Evolutionary conservation across 2,888 invertebrate genomes (phyloP).

Genomic region (Macrophya alboannulata): DNA sequence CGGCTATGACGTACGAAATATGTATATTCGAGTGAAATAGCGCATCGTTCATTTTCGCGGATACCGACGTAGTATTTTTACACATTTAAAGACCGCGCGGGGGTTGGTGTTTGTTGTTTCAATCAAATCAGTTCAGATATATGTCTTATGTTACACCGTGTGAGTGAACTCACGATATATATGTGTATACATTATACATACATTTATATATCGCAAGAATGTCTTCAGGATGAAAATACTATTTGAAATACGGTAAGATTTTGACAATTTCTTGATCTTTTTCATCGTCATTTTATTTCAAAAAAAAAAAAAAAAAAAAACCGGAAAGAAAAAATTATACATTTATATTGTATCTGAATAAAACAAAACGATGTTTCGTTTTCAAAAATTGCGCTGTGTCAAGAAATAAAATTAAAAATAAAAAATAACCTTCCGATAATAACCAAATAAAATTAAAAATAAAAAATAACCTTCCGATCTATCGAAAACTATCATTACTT

Average conservation of each 20-base stretch:
- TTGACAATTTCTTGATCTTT: not conserved
- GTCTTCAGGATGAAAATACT: conserved; percentile 37
- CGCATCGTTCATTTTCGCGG: not conserved
- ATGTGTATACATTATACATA: not conserved
- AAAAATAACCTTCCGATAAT: no score
- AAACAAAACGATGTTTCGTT: no score
- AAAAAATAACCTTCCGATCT: no score
- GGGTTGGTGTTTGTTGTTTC: not conserved
- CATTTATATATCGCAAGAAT: not conserved
- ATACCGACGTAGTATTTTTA: not conserved
- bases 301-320: not conserved
- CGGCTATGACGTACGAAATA: not conserved
- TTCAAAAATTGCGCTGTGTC: no score
- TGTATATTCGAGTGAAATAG: not conserved
- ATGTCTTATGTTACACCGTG: not conserved
- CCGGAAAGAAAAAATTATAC: not conserved
- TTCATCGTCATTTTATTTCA: not conserved
- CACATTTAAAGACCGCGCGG: conserved; percentile 17
- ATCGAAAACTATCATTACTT: no score
- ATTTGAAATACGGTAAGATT: conserved; percentile 22
- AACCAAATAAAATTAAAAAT: no score
- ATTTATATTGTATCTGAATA: not conserved
- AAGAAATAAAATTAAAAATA: no score
- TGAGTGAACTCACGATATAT: not conserved
- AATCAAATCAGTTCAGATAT: not conserved